These are phyloP conservation scores for Ethmia dodecea DNA, from an alignment of 2,888 invertebrate species.

Conservation along the genomic window DNA sequence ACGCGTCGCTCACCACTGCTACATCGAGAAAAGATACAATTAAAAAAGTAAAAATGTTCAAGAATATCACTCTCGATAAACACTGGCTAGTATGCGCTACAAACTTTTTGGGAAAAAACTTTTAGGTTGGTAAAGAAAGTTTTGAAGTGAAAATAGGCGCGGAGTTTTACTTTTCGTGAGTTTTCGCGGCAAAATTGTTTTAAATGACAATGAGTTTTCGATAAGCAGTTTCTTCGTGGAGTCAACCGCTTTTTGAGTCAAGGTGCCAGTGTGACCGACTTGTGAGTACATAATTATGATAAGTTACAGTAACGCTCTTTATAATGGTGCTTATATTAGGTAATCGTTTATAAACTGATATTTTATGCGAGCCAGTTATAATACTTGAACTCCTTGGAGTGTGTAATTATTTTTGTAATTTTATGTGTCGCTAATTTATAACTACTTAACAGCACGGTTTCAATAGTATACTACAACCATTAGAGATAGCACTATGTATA, in stretches of 20 bases:
- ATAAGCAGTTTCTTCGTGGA: constrained; percentile 8
- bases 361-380: constrained; percentile 10
- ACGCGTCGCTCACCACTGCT: constrained; percentile 26
- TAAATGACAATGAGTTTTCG: constrained; percentile 8
- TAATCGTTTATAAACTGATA: constrained; percentile 1
- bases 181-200: neutral
- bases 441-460: too few relatives aligned
- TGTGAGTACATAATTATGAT: constrained; percentile 27
- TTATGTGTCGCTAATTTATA: too few relatives aligned
- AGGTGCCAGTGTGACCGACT: constrained; percentile 19
- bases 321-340: constrained; percentile 2
- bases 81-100: constrained; percentile 7
- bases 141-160: constrained; percentile 12
- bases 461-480: too few relatives aligned
- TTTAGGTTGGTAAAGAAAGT: neutral
- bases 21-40: constrained; percentile 28
- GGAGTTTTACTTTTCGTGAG: too few relatives aligned
- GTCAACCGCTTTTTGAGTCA: too few relatives aligned
- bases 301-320: constrained; percentile 1
- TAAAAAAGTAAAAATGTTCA: constrained; percentile 33
- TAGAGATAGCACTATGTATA: too few relatives aligned
- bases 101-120: constrained; percentile 1
- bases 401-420: constrained; percentile 6
- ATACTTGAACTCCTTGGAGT: constrained; percentile 18
- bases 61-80: constrained; percentile 32